Conservation (phyloP, 2,888 invertebrate genomes). For the Spodoptera picta region DNA sequence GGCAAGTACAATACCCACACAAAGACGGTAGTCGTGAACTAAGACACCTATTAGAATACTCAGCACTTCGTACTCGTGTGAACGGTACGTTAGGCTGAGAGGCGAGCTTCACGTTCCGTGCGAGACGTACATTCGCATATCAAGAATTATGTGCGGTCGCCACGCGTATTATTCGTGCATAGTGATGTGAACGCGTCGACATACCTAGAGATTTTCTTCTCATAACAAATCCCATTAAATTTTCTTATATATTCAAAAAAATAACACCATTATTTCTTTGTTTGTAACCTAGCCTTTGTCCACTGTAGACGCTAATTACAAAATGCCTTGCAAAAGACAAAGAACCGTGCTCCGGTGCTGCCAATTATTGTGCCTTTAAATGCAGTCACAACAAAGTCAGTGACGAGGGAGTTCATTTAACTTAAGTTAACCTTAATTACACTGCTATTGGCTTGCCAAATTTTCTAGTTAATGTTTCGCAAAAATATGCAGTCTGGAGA, state of each 20-base stretch:
- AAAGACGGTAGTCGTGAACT: slow-evolving; percentile 39
- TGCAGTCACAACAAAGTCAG: slow-evolving; percentile 38
- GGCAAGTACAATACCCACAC: slow-evolving; percentile 26
- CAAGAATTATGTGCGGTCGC: slow-evolving; percentile 44
- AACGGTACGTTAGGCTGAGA: slow-evolving; percentile 45
- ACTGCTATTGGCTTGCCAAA: slow-evolving; percentile 46
- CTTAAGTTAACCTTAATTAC: slow-evolving; percentile 53
- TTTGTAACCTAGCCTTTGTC: background rate
- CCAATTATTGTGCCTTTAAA: slow-evolving; percentile 33
- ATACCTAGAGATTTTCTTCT: slow-evolving; percentile 1
- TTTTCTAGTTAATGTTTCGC: slow-evolving; percentile 38
- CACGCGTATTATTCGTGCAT: slow-evolving; percentile 39
- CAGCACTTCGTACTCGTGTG: slow-evolving; percentile 42
- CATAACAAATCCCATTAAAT: background rate
- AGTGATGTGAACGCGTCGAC: slow-evolving; percentile 28
- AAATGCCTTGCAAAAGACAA: slow-evolving; percentile 40
- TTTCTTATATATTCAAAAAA: background rate
- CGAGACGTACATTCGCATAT: slow-evolving; percentile 45
- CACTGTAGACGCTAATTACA: slow-evolving; percentile 24
- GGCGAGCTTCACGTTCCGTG: slow-evolving; percentile 28
- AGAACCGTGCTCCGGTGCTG: slow-evolving; percentile 15
- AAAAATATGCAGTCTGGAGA: slow-evolving; percentile 38
- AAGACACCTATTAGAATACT: slow-evolving; percentile 58
- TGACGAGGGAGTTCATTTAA: slow-evolving; percentile 44
- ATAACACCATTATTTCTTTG: too few relatives aligned